These are phyloP conservation scores for Porites rus DNA, from an alignment of 92 coral and sea anemone genomes.

Conservation along the genomic window DNA sequence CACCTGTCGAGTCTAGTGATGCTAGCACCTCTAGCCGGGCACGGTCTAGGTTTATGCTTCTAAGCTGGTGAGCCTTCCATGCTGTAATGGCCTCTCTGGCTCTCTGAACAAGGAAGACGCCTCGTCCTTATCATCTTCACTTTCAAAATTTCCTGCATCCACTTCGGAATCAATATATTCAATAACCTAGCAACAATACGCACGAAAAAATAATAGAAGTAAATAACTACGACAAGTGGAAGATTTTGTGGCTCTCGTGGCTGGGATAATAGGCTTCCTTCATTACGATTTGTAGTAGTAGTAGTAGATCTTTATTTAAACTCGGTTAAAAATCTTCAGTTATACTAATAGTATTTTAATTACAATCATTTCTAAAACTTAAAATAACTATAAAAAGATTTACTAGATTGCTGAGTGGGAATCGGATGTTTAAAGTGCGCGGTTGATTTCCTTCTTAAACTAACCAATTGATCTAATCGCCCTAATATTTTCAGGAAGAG, in stretches of 20 bases:
- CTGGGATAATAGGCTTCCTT: constrained; percentile 6
- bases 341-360: too few relatives aligned
- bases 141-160: constrained; percentile 18
- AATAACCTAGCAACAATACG: constrained; percentile 11
- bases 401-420: too few relatives aligned
- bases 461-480: too few relatives aligned
- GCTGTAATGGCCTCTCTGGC: constrained; percentile 41
- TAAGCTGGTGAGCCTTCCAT: constrained; percentile 66
- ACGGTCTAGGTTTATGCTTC: constrained; percentile 55
- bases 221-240: constrained; percentile 4
- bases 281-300: constrained; percentile 17
- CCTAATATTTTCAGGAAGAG: too few relatives aligned
- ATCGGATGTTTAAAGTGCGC: too few relatives aligned
- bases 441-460: too few relatives aligned
- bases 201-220: constrained; percentile 4
- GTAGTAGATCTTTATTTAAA: too few relatives aligned
- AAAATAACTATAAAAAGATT: too few relatives aligned
- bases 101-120: constrained; percentile 40
- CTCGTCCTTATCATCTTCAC: constrained; percentile 58
- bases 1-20: constrained; percentile 30
- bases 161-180: constrained; percentile 28
- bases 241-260: not conserved
- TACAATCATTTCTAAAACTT: too few relatives aligned
- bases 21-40: constrained; percentile 42
- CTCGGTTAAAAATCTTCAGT: too few relatives aligned